Evolutionary conservation across 1,140 invertebrate species (phyloP), one percentile per base, ranked within the genome.

Genomic region (Xylocopa sonorina): DNA sequence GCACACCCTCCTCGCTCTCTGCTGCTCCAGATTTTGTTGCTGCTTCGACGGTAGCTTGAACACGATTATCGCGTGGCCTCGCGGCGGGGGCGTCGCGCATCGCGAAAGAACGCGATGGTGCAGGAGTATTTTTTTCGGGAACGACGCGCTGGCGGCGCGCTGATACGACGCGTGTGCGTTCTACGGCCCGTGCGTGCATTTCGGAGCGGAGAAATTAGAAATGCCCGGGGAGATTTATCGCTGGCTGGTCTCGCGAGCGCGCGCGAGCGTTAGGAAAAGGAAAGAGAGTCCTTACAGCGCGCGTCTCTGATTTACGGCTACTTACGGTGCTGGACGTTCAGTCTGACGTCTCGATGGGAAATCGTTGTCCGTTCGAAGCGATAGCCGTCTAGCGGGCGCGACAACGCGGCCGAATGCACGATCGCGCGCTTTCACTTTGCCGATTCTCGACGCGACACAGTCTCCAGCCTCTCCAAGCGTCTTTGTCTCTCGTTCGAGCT

Each of bases 321-420:
- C n/a, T n/a, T n/a, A n/a, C n/a, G n/a, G n/a, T n/a, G n/a, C n/a
- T n/a, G n/a, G n/a, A n/a, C n/a, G n/a, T n/a, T n/a, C n/a, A n/a
- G n/a, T n/a, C n/a, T n/a, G n/a, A n/a, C n/a, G n/a, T n/a, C 80
- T 82, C 21, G 62, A 74, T 67, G 78, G 78, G 64, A 81, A 81
- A 81, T 69, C 78, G 71, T 53, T 71, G 81, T 76, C 63, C 66
- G 69, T 76, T 43, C 43, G 14, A 32, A 21, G 74, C 50, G 58
- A 82, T 81, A 81, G 80, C 80, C 74, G 69, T n/a, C 69, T 50
- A 4, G n/a, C 77, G 68, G 60, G 55, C 46, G 29, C 6, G 46
- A 34, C 79, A 81, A 82, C 80, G 55, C 57, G 63, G 78, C 66
- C 69, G 27, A 41, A 60, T 69, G 64, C 78, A 32, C 7, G 51